Evolutionary conservation across 2,888 invertebrate species (phyloP).

Genomic region (Epinotia ramella): DNA sequence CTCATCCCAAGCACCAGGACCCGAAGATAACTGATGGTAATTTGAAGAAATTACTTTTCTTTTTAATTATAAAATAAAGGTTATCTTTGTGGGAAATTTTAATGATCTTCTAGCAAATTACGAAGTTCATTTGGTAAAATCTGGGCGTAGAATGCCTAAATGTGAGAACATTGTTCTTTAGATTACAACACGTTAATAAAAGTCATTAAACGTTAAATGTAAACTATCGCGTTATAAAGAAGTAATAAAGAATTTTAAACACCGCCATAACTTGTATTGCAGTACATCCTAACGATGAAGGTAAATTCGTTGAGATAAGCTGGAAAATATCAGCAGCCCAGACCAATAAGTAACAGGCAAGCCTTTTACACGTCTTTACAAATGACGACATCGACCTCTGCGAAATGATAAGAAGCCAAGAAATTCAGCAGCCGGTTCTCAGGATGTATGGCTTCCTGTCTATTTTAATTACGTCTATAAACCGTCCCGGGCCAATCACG

Average conservation of each 20-base stretch:
- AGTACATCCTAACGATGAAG: conserved; percentile 13
- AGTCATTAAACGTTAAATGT: neutral
- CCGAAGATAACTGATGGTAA: conserved; percentile 55
- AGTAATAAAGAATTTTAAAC: neutral
- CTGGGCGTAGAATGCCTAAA: neutral
- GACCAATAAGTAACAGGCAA: conserved; percentile 28
- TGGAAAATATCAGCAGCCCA: conserved; percentile 14
- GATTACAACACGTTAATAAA: conserved; percentile 3
- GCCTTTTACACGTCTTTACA: conserved; percentile 34
- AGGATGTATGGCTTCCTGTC: conserved; percentile 50
- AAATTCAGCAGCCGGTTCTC: conserved; percentile 44
- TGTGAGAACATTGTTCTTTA: neutral
- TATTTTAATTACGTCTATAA: conserved; percentile 61
- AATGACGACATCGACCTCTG: conserved; percentile 39
- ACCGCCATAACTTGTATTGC: neutral
- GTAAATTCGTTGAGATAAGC: conserved; percentile 25
- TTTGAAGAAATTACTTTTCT: conserved; percentile 45
- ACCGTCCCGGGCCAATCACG: conserved; percentile 55
- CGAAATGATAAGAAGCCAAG: conserved; percentile 45
- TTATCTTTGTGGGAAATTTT: conserved; percentile 43
- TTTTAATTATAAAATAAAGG: conserved; percentile 39
- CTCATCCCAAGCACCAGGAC: conserved; percentile 55
- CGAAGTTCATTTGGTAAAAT: conserved; percentile 18
- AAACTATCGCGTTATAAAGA: neutral
- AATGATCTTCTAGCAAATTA: conserved; percentile 32